Percentiles rank a stretch among this genome's conserved stretches.
These are phyloP conservation scores for Coregonus clupeaformis DNA, from an alignment of 2,113 vertebrate genomes.

Conservation along the genomic window DNA sequence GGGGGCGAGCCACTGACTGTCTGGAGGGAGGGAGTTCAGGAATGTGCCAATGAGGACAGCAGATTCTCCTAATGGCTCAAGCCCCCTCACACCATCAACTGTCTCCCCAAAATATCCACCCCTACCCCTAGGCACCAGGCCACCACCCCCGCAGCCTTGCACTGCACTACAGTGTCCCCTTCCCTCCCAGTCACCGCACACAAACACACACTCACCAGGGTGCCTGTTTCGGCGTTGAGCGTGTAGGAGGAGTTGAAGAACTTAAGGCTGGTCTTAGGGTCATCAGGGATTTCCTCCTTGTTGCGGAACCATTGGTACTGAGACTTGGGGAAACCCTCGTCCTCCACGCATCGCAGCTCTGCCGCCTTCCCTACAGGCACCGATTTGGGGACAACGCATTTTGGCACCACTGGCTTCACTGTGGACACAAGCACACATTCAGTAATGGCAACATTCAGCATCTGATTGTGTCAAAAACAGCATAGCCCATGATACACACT, in stretches of 20 bases:
- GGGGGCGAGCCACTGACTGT: conserved; percentile 28
- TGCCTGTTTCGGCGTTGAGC: conserved; percentile 79
- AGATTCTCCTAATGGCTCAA: conserved; percentile 70
- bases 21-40: conserved; percentile 50
- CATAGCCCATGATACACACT: not conserved
- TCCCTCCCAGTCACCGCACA: conserved; percentile 10
- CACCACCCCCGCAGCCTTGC: conserved; percentile 15
- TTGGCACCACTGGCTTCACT: conserved; percentile 90
- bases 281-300: conserved; percentile 77
- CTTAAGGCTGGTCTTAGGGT: conserved; percentile 79
- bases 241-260: conserved; percentile 88
- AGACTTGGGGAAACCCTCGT: conserved; percentile 87
- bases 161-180: conserved; percentile 5
- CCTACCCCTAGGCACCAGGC: conserved; percentile 39
- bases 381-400: conserved; percentile 88
- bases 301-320: conserved; percentile 95
- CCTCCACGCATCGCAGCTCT: conserved; percentile 87
- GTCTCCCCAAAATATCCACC: conserved; percentile 76
- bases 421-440: conserved; percentile 39
- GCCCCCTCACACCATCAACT: conserved; percentile 72
- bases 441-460: not conserved
- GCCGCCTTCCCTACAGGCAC: conserved; percentile 92
- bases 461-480: not conserved
- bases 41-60: conserved; percentile 75
- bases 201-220: conserved; percentile 81